Conservation (phyloP, 2,888 invertebrate species). For the Ametastegia equiseti region DNA sequence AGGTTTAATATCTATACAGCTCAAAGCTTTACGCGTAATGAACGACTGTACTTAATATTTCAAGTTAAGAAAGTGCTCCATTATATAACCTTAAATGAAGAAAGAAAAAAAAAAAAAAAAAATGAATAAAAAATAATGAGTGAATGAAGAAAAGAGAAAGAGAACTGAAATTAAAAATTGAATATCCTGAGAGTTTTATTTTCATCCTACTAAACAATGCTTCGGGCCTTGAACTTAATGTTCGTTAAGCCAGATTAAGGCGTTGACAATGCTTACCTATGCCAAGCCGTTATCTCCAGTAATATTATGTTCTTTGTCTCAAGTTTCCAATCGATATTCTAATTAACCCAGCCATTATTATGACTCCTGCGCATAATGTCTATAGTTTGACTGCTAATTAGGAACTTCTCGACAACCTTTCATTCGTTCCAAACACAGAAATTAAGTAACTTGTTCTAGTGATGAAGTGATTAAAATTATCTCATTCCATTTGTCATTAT, state of each 20-base stretch:
- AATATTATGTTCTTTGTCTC: slow-evolving; percentile 25
- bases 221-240: not conserved
- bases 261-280: slow-evolving; percentile 12
- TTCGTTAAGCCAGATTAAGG: not conserved
- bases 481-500: not conserved
- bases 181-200: slow-evolving; percentile 13
- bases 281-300: not conserved
- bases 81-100: not conserved
- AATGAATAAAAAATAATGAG: slow-evolving; percentile 16
- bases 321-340: slow-evolving; percentile 30
- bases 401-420: slow-evolving; percentile 14
- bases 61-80: slow-evolving; percentile 30
- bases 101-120: slow-evolving; percentile 18
- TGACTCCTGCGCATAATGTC: slow-evolving; percentile 6
- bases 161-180: slow-evolving; percentile 31
- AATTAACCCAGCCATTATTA: slow-evolving; percentile 27
- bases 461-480: slow-evolving; percentile 6
- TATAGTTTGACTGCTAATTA: slow-evolving; percentile 19
- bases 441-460: not conserved
- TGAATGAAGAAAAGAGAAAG: not conserved
- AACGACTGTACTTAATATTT: slow-evolving; percentile 38
- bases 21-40: slow-evolving; percentile 25
- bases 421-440: slow-evolving; percentile 4
- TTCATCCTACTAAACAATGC: not conserved
- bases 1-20: slow-evolving; percentile 26